phyloP scores from a whole-genome alignment of 2,113 vertebrate species.

The Misgurnus mizolepis region DNA sequence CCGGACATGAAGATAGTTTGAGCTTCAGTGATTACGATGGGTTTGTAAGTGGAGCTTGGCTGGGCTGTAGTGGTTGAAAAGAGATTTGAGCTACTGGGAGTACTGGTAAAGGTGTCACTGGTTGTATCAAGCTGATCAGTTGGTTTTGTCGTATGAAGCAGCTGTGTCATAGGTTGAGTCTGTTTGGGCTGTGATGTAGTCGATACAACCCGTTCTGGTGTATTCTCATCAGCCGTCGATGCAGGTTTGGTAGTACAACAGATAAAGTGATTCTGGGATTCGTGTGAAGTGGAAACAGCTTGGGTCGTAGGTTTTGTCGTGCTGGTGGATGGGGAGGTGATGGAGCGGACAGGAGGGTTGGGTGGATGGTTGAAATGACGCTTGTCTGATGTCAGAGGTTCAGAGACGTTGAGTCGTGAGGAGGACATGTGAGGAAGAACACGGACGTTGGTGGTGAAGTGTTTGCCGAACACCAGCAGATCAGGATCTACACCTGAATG shows the following conservation, averaged over 20 bases:
- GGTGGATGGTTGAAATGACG: constrained; percentile 71
- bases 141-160: neutral
- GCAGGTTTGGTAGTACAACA: neutral
- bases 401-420: constrained; percentile 70
- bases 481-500: constrained; percentile 88
- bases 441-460: constrained; percentile 69
- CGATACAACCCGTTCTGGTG: neutral
- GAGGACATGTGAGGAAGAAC: constrained; percentile 68
- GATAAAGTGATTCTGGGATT: neutral
- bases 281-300: neutral
- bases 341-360: constrained; percentile 50
- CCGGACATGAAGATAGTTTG: neutral
- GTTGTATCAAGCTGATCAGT: neutral
- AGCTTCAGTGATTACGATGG: neutral
- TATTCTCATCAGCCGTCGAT: neutral
- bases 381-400: constrained; percentile 71
- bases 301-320: constrained; percentile 18
- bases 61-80: neutral
- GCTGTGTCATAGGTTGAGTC: constrained; percentile 4
- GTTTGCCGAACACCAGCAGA: constrained; percentile 87
- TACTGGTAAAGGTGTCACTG: neutral
- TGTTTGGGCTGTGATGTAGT: neutral
- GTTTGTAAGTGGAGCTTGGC: neutral
- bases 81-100: constrained; percentile 2
- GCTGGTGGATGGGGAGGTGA: constrained; percentile 43